Conservation (phyloP, 2,113 vertebrate genomes). For the Tachycineta bicolor region DNA sequence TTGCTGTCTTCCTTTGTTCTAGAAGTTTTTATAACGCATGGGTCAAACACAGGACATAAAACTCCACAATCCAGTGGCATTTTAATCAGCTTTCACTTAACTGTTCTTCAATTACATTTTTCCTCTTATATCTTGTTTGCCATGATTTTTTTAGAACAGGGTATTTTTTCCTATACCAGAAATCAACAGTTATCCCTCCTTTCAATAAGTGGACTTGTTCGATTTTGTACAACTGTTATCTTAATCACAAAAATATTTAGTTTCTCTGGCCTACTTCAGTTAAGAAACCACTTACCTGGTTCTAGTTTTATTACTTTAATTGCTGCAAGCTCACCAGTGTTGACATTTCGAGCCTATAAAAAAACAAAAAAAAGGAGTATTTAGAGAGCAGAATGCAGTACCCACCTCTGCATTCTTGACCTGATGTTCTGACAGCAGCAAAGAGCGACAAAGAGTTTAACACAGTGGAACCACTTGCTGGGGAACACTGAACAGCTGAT, state of each 20-base stretch:
- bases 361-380: background rate
- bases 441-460: background rate
- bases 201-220: background rate
- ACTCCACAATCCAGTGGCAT: rapidly evolving
- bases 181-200: background rate
- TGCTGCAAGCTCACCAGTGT: constrained; percentile 90
- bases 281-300: constrained; percentile 84
- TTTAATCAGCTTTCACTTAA: background rate
- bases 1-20: background rate
- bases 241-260: background rate
- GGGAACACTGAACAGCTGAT: background rate
- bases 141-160: background rate
- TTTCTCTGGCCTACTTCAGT: background rate
- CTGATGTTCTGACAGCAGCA: background rate
- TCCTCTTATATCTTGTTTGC: background rate
- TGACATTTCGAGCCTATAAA: constrained; percentile 91
- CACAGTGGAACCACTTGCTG: background rate
- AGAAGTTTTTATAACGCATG: background rate
- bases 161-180: background rate
- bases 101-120: background rate
- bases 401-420: background rate
- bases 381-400: background rate
- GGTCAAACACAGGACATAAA: background rate
- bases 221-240: background rate
- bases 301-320: constrained; percentile 99